Conservation (phyloP, 2,797 vertebrate genomes). For the Falco novaeseelandiae region DNA sequence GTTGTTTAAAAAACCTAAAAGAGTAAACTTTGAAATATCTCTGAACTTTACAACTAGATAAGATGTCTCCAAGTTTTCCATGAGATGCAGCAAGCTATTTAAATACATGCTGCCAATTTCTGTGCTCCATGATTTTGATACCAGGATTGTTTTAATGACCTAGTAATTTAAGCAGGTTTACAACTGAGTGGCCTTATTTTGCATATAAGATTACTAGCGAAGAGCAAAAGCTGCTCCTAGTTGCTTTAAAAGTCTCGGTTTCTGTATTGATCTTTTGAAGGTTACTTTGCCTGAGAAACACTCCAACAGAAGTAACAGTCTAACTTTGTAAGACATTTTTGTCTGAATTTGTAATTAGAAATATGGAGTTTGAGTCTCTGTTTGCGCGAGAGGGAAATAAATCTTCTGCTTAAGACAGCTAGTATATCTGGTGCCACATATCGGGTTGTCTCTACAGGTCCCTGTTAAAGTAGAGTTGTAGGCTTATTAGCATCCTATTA, state of each 20-base stretch:
- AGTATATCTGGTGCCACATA: constrained; percentile 55
- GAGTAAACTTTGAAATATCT: not conserved
- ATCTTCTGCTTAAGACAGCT: not conserved
- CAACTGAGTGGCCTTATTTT: not conserved
- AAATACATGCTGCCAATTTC: not conserved
- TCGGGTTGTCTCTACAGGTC: constrained; percentile 39
- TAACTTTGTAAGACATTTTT: not conserved
- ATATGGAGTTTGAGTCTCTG: not conserved
- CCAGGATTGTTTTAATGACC: not conserved
- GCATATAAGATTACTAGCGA: not conserved
- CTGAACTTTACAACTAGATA: not conserved
- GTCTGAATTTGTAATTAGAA: not conserved
- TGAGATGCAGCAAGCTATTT: not conserved
- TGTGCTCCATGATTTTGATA: not conserved
- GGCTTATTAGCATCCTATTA: constrained; percentile 77
- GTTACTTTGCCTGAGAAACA: not conserved
- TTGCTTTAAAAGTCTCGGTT: not conserved
- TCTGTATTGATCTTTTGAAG: not conserved
- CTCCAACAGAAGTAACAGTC: not conserved
- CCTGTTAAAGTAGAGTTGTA: constrained; percentile 61
- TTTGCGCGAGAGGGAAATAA: not conserved
- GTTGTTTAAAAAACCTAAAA: not conserved
- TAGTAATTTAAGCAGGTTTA: not conserved
- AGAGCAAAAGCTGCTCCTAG: not conserved
- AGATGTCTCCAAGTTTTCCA: not conserved